Conservation (phyloP, 2,113 vertebrate species). For the Anhinga rufa region DNA sequence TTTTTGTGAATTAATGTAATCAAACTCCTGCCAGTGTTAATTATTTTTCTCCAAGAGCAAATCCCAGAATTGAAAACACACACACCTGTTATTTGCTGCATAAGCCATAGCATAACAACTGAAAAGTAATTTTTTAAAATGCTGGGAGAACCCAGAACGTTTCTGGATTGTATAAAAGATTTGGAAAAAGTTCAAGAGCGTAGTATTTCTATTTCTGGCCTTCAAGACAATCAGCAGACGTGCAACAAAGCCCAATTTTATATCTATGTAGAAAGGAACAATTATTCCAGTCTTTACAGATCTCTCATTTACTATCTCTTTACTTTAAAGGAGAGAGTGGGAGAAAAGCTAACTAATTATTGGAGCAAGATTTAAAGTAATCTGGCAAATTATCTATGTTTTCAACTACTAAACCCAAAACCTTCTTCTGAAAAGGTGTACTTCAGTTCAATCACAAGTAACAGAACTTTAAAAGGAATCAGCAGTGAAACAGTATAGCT, state of each 20-base stretch:
- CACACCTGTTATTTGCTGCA: slow-evolving; percentile 61
- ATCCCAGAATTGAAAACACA: slow-evolving; percentile 69
- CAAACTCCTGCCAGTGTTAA: slow-evolving; percentile 75
- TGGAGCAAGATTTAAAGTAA: background rate
- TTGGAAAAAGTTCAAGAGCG: background rate
- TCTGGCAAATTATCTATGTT: background rate
- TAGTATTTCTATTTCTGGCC: background rate
- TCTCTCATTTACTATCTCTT: background rate
- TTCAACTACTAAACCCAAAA: background rate
- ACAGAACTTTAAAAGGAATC: background rate
- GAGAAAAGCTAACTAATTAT: background rate
- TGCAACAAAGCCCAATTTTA: background rate
- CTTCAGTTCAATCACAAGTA: background rate
- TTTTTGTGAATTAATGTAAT: slow-evolving; percentile 75
- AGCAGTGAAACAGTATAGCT: background rate
- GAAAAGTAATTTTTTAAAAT: background rate
- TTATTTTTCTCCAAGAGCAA: slow-evolving; percentile 76
- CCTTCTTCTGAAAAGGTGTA: background rate
- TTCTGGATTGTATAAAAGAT: background rate
- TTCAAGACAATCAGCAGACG: background rate
- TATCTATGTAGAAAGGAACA: background rate
- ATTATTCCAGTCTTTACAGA: background rate
- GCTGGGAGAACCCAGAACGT: background rate
- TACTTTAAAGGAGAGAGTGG: background rate
- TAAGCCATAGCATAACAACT: background rate